These are phyloP conservation scores for Dasypus novemcinctus DNA, from an alignment of 2,113 vertebrate genomes.

Conservation along the genomic window DNA sequence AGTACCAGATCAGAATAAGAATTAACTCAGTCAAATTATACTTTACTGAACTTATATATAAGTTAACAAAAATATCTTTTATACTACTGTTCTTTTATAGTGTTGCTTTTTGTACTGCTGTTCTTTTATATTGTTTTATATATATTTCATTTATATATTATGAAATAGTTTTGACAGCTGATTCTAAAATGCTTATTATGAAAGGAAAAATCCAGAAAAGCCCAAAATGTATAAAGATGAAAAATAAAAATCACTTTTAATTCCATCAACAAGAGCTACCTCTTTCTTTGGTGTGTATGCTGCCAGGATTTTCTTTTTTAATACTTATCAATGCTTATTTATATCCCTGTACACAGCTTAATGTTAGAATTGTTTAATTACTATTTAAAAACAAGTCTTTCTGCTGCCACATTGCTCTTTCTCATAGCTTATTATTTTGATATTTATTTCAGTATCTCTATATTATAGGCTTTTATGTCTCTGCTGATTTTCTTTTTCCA, in stretches of 20 bases:
- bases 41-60: background rate
- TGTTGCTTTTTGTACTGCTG: background rate
- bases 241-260: background rate
- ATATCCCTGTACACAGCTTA: background rate
- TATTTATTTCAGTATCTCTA: background rate
- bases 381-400: background rate
- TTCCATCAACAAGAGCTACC: background rate
- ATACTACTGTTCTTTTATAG: background rate
- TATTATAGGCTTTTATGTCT: background rate
- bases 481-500: background rate
- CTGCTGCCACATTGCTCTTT: background rate
- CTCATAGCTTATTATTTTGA: background rate
- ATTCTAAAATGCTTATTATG: background rate
- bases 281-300: background rate
- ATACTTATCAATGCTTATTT: background rate
- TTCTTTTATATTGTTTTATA: background rate
- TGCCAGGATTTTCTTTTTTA: background rate
- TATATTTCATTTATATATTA: background rate
- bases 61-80: background rate
- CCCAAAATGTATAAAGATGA: background rate
- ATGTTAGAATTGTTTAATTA: background rate
- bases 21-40: background rate
- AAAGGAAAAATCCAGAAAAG: background rate
- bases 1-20: background rate
- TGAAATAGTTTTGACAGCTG: background rate